A percentile compares a stretch with the other conserved stretches of the same genome.
phyloP scores from a whole-genome alignment of 1,140 invertebrate species.

The Drosophila virilis region DNA sequence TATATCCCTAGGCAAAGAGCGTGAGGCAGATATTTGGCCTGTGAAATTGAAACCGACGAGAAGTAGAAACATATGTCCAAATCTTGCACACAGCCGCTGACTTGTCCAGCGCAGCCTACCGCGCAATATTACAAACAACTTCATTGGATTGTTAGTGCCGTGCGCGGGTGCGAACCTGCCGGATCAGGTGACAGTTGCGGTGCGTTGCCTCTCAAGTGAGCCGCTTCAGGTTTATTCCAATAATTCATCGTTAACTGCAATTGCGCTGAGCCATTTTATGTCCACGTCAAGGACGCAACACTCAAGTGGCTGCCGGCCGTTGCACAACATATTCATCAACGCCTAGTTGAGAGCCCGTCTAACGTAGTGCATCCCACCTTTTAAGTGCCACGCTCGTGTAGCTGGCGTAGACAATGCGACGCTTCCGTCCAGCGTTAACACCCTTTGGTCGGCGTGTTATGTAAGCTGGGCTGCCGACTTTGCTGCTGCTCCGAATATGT shows the following conservation, averaged over 20 bases:
- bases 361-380: slow-evolving; percentile 25
- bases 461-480: slow-evolving; percentile 34
- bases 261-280: slow-evolving; percentile 75
- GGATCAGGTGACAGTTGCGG: slow-evolving; percentile 80
- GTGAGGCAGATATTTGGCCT: slow-evolving; percentile 25
- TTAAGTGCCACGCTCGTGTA: slow-evolving; percentile 28
- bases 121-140: slow-evolving; percentile 55
- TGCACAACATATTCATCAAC: slow-evolving; percentile 59
- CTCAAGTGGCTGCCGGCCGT: slow-evolving; percentile 53
- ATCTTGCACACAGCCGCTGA: slow-evolving; percentile 26
- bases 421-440: slow-evolving; percentile 71
- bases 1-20: background rate
- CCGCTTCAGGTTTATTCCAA: slow-evolving; percentile 71
- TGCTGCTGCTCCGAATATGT: slow-evolving; percentile 62
- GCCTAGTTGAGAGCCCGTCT: slow-evolving; percentile 41
- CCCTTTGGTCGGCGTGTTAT: slow-evolving; percentile 60
- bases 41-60: slow-evolving; percentile 54
- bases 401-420: slow-evolving; percentile 80
- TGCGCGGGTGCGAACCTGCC: slow-evolving; percentile 62
- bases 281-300: slow-evolving; percentile 41
- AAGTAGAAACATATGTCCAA: slow-evolving; percentile 60
- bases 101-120: slow-evolving; percentile 27
- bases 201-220: slow-evolving; percentile 77
- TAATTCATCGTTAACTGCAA: slow-evolving; percentile 78
- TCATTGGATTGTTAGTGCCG: slow-evolving; percentile 41